phyloP scores from a whole-genome alignment of 2,797 vertebrate species.

The Chaetodon trifasciatus region DNA sequence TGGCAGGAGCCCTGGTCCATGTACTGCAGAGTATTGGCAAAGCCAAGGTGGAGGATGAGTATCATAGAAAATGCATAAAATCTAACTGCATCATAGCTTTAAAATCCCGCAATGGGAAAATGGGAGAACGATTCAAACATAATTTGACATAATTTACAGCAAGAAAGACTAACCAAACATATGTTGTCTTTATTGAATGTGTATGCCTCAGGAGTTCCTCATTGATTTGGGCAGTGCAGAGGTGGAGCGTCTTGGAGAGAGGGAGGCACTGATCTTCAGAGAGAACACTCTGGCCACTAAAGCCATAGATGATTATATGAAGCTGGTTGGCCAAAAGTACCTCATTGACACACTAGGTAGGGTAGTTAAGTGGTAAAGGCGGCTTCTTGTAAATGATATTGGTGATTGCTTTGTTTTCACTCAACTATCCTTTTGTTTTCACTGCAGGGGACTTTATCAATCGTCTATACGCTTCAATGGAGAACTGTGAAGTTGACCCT shows the following conservation, averaged over 20 bases:
- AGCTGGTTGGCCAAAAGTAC: slow-evolving; percentile 95
- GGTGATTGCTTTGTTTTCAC: neutral
- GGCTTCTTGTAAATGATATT: neutral
- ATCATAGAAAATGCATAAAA: neutral
- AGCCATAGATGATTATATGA: slow-evolving; percentile 98
- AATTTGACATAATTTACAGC: neutral
- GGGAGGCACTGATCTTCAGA: slow-evolving; percentile 93
- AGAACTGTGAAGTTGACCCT: slow-evolving; percentile 93
- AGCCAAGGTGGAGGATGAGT: slow-evolving; percentile 88
- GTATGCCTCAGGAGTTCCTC: slow-evolving; percentile 89
- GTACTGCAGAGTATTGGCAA: slow-evolving; percentile 94
- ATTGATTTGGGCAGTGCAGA: slow-evolving; percentile 91
- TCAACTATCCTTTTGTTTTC: neutral
- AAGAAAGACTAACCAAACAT: fast-evolving
- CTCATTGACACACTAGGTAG: slow-evolving; percentile 93
- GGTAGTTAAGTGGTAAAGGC: neutral
- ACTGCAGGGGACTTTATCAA: slow-evolving; percentile 88
- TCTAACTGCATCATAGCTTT: neutral
- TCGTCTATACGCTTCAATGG: slow-evolving; percentile 83
- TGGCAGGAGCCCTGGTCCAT: slow-evolving; percentile 91
- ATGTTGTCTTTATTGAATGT: slow-evolving; percentile 1
- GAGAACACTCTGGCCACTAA: slow-evolving; percentile 98
- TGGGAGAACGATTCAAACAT: neutral
- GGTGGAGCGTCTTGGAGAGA: slow-evolving; percentile 92
- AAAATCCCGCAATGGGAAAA: neutral